These are phyloP conservation scores for Oncorhynchus gorbuscha DNA, from an alignment of 2,113 vertebrate species.

Conservation along the genomic window DNA sequence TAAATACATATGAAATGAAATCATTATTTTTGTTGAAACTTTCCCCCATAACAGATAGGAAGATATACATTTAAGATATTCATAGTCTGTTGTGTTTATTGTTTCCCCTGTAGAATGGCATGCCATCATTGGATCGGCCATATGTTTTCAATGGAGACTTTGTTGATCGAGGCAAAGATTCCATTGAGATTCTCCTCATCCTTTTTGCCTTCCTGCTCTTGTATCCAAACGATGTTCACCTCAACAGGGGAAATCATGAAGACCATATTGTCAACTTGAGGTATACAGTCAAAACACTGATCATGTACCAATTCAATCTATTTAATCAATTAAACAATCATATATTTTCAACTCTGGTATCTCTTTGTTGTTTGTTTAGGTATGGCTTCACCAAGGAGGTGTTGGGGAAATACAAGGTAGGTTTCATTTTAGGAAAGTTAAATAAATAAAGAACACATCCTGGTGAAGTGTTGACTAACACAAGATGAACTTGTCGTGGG, in stretches of 20 bases:
- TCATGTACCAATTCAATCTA: not conserved
- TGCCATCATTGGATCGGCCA: slow-evolving; percentile 86
- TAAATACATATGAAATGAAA: too few species aligned
- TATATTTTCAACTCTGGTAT: not conserved
- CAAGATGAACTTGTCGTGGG: too few species aligned
- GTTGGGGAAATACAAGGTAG: slow-evolving; percentile 89
- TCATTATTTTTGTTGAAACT: not conserved
- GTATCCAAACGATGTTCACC: slow-evolving; percentile 86
- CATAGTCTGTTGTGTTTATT: not conserved
- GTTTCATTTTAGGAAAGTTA: slow-evolving; percentile 10
- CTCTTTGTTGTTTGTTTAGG: slow-evolving; percentile 58
- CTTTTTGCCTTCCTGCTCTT: slow-evolving; percentile 89
- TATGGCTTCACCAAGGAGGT: slow-evolving; percentile 96
- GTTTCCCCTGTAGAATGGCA: slow-evolving; percentile 80
- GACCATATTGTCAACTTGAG: slow-evolving; percentile 92
- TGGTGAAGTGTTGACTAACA: too few species aligned
- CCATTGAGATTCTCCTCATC: slow-evolving; percentile 88
- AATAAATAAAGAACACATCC: not conserved
- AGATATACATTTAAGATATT: not conserved
- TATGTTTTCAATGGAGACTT: slow-evolving; percentile 95
- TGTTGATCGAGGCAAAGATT: slow-evolving; percentile 90
- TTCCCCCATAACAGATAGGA: not conserved
- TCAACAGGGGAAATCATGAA: slow-evolving; percentile 94
- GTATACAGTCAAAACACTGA: slow-evolving; percentile 53
- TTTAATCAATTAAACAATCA: not conserved